Base-by-base conservation (phyloP, 2,113 vertebrate species). In the Leptodactylus fuscus region DNA sequence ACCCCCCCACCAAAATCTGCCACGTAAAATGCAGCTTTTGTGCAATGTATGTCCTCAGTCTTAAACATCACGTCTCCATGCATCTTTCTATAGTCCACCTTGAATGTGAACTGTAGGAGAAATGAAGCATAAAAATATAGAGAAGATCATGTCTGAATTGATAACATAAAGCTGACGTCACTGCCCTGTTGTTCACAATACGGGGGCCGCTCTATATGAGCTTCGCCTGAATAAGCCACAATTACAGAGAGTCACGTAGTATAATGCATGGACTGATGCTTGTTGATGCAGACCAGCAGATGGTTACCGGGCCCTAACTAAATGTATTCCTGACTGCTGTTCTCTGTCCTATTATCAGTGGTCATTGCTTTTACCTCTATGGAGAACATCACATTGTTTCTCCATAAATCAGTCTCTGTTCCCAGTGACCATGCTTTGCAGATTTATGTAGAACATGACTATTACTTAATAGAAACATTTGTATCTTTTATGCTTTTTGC, bases 201-300 rank as follows among this genome's bases (percentile, higher is more conserved):
- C 18, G 20, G 16, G 71, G 8, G 16, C 41, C 9, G 41, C 44
- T 46, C 71, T 48, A 49, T 75, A 18, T 32, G 16, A 20, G 27
- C 24, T 49, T 51, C 13, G 9, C 44, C 70, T 2, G 70, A 73
- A 73, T 73, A 24, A 27, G 70, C 70, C 10, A 1, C 70, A 51
- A 76, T 76, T 76, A 76, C 24, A 69, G 65, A 38, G 18, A 0
- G 65, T 0, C 65, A 69, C 24, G 44, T 76, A 49, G 46, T 20
- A 76, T 75, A 75, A 49, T 75, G 71, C 38, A 48, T 15, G 71
- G 49, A 48, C 27, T 74, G 38, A 2, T 75, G 24, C n/a, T 49
- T 51, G 16, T 16, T 51, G 44, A 49, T 76, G 73, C 44, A 48
- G 46, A n/a, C 38, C 27, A 74, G 67, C 32, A 70, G 36, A 10